Evolutionary conservation across 2,888 invertebrate genomes (phyloP).

Genomic region (Trimorus sp.): DNA sequence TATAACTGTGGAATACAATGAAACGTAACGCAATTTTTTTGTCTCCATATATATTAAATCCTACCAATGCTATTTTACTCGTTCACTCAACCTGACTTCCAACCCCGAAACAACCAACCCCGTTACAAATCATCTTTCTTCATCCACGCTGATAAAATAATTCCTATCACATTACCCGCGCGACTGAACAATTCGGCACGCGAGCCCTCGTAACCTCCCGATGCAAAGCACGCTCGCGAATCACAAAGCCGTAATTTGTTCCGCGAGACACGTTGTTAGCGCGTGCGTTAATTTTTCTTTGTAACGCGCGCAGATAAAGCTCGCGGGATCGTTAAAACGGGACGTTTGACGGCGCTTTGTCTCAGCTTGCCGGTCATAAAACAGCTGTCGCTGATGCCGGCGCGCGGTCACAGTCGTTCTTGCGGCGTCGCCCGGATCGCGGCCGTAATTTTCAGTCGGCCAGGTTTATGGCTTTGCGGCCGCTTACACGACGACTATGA

Average conservation of each 20-base stretch:
- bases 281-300: conserved; percentile 50
- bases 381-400: conserved; percentile 53
- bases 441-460: conserved; percentile 76
- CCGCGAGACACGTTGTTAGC: conserved; percentile 31
- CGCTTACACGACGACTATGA: conserved; percentile 66
- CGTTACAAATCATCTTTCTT: too few species aligned
- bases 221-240: conserved; percentile 10
- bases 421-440: conserved; percentile 66
- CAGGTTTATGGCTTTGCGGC: conserved; percentile 72
- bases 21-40: too few species aligned
- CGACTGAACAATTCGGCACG: neutral
- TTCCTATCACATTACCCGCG: too few species aligned
- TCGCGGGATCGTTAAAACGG: conserved; percentile 44
- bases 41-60: too few species aligned
- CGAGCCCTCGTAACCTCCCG: neutral
- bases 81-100: too few species aligned
- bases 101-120: too few species aligned
- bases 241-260: conserved; percentile 40
- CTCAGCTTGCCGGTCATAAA: conserved; percentile 64
- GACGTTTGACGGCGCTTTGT: conserved; percentile 54
- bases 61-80: too few species aligned
- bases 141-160: too few species aligned
- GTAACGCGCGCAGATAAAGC: conserved; percentile 44
- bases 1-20: too few species aligned
- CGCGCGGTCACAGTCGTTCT: conserved; percentile 65